Evolutionary conservation across 2,113 vertebrate genomes (phyloP).

Genomic region (Rhinopomastus cyanomelas): DNA sequence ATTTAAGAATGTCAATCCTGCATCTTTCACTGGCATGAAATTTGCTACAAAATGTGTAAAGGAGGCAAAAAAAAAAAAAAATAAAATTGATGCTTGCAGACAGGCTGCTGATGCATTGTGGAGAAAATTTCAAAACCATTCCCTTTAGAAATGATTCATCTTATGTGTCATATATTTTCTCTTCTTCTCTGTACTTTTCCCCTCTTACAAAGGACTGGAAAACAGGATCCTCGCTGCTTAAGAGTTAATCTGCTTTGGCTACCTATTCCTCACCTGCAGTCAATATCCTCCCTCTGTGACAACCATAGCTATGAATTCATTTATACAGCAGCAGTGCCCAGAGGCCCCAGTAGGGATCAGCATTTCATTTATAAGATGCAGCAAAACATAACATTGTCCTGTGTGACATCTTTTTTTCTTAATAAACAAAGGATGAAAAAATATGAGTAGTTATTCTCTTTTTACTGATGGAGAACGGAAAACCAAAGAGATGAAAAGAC

Average conservation of each 20-base stretch:
- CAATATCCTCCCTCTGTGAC: constrained; percentile 25
- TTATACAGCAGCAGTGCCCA: constrained; percentile 1
- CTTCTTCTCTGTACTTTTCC: constrained; percentile 11
- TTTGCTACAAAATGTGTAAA: constrained; percentile 43
- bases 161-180: neutral
- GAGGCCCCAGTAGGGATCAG: constrained; percentile 26
- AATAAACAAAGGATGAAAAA: constrained; percentile 27
- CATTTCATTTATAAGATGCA: constrained; percentile 6
- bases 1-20: constrained; percentile 42
- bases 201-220: constrained; percentile 42
- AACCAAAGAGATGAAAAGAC: neutral
- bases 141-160: constrained; percentile 43
- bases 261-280: constrained; percentile 48
- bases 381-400: neutral
- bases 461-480: constrained; percentile 23
- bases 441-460: neutral
- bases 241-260: constrained; percentile 55
- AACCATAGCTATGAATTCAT: constrained; percentile 28
- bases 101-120: neutral
- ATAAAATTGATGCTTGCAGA: constrained; percentile 16
- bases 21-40: constrained; percentile 25
- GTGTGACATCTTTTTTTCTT: neutral
- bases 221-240: constrained; percentile 39
- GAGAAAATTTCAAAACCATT: constrained; percentile 42
- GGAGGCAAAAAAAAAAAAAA: constrained; percentile 40